Evolutionary conservation across 2,113 vertebrate species (phyloP).

Genomic region (Tupaia tana): DNA sequence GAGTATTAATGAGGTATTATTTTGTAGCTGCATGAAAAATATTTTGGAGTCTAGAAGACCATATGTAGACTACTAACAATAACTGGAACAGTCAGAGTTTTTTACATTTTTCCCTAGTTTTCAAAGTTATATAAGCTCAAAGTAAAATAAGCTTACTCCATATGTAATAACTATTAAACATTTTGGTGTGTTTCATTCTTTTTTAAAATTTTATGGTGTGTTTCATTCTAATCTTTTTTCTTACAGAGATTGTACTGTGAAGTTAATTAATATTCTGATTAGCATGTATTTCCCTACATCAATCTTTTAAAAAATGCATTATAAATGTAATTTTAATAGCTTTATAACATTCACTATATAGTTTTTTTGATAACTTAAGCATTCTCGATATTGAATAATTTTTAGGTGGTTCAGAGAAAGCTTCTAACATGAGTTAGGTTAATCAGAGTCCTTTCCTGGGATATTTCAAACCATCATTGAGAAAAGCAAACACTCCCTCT

Average conservation of each 20-base stretch:
- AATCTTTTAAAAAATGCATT: background rate
- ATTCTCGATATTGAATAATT: background rate
- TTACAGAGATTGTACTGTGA: background rate
- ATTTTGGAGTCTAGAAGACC: background rate
- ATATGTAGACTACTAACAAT: constrained; percentile 47
- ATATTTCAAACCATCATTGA: constrained; percentile 36
- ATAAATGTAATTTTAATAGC: background rate
- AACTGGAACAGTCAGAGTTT: background rate
- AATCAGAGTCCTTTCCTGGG: background rate
- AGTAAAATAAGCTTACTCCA: background rate
- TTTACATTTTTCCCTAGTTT: constrained; percentile 33
- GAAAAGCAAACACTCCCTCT: constrained; percentile 13
- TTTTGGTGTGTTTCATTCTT: constrained; percentile 15
- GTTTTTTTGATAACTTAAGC: background rate
- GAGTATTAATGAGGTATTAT: constrained; percentile 17
- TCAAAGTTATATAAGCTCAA: constrained; percentile 50
- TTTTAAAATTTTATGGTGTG: background rate
- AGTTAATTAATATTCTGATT: constrained; percentile 6
- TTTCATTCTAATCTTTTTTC: background rate
- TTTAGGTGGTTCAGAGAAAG: background rate
- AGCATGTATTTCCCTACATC: background rate
- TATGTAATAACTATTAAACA: background rate
- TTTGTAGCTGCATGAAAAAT: constrained; percentile 47
- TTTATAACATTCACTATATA: background rate
- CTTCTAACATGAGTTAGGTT: background rate